These are phyloP conservation scores for Procambarus virginalis DNA, from an alignment of 1,140 invertebrate species.

Conservation along the genomic window DNA sequence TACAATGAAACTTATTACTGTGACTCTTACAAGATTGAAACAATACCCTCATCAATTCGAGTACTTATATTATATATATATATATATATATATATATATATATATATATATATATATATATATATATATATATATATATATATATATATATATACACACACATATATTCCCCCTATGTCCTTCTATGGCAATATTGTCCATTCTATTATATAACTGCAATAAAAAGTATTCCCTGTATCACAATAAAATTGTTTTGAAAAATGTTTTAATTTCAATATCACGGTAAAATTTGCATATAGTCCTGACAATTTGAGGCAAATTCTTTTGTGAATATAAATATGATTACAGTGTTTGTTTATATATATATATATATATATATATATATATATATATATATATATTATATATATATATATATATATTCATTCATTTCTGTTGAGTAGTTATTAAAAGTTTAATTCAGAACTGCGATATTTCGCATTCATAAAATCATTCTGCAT, in stretches of 20 bases:
- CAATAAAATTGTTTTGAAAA: conserved; percentile 20
- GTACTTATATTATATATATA: conserved; percentile 10
- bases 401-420: too few species aligned
- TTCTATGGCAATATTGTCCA: conserved; percentile 16
- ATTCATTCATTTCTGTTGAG: not conserved
- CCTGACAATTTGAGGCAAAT: conserved; percentile 1
- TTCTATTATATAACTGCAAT: conserved; percentile 18
- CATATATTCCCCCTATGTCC: not conserved
- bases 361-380: too few species aligned
- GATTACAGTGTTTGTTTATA: not conserved
- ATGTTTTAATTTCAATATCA: conserved; percentile 33
- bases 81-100: not conserved
- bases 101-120: conserved; percentile 35
- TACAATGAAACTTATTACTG: too few species aligned
- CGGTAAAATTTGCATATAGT: conserved; percentile 29
- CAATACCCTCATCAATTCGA: too few species aligned
- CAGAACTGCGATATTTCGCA: not conserved
- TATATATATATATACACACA: conserved; percentile 28
- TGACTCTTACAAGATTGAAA: too few species aligned
- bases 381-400: too few species aligned
- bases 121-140: conserved; percentile 34
- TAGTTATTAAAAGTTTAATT: not conserved
- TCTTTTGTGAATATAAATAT: not conserved
- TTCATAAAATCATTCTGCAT: not conserved
- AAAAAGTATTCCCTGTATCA: conserved; percentile 21